A percentile compares a stretch with the other conserved stretches of the same genome.
phyloP scores from a whole-genome alignment of 53 echinoderm and acorn worm genomes.

The Mesocentrotus franciscanus region DNA sequence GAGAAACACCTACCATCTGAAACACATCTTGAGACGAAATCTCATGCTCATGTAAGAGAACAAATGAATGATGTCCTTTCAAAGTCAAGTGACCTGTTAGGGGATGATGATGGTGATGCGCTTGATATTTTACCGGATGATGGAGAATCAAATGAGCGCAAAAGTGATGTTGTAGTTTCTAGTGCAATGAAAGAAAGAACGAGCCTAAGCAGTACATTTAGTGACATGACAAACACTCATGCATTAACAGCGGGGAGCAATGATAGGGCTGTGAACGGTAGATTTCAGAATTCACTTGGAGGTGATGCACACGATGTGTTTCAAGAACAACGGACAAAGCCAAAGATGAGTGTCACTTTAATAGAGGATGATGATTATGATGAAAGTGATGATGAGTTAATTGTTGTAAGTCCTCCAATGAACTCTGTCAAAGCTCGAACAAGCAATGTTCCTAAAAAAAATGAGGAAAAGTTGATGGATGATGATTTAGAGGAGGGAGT shows the following conservation, averaged over 20 bases:
- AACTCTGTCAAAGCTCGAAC: background rate
- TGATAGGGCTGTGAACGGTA: background rate
- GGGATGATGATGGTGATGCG: background rate
- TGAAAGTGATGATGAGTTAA: conserved; percentile 66
- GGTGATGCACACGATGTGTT: background rate
- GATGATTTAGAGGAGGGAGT: background rate
- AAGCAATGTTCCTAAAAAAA: background rate
- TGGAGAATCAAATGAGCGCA: background rate
- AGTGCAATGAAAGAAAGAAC: conserved; percentile 37
- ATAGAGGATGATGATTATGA: conserved; percentile 44
- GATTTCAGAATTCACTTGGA: background rate
- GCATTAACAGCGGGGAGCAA: background rate
- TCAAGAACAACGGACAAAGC: background rate
- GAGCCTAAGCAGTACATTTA: background rate
- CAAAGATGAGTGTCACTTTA: background rate
- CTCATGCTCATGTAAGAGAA: background rate
- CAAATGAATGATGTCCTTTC: background rate
- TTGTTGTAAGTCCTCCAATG: conserved; percentile 15
- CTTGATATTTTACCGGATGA: conserved; percentile 23
- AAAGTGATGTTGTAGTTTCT: conserved; percentile 23
- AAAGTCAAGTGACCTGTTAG: background rate
- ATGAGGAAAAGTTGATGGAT: background rate
- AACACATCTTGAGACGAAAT: background rate
- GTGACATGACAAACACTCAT: background rate
- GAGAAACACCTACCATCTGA: background rate